Conservation (phyloP, 2,113 vertebrate genomes). For the Galeopterus variegatus region DNA sequence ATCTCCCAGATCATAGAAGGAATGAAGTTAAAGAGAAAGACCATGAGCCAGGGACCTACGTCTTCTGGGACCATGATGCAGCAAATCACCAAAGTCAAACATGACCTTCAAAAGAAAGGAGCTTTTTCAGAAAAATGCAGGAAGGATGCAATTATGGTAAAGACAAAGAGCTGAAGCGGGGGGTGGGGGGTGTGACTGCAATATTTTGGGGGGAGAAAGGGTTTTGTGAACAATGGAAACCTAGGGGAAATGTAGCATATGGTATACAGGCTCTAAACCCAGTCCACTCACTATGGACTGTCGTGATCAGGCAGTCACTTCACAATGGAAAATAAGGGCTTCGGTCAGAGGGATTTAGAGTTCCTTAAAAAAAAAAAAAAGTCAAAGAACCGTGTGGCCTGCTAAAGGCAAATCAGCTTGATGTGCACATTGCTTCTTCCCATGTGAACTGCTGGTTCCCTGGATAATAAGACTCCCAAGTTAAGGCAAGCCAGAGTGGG, state of each 20-base stretch:
- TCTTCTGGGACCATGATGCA: not conserved
- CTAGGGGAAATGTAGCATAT: not conserved
- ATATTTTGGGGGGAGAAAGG: not conserved
- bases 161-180: not conserved
- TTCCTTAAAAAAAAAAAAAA: not conserved
- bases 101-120: not conserved
- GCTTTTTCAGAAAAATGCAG: not conserved
- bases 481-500: not conserved
- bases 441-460: not conserved
- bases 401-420: not conserved
- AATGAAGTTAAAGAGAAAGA: not conserved
- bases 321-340: not conserved
- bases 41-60: not conserved
- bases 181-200: not conserved
- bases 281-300: not conserved
- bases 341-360: not conserved
- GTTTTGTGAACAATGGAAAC: not conserved
- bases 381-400: not conserved
- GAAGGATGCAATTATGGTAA: not conserved
- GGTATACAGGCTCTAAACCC: not conserved
- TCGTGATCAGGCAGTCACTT: not conserved
- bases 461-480: not conserved
- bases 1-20: not conserved
- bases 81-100: not conserved
- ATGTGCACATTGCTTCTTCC: not conserved